Conservation (phyloP, 2,797 vertebrate species). For the Catharus ustulatus region DNA sequence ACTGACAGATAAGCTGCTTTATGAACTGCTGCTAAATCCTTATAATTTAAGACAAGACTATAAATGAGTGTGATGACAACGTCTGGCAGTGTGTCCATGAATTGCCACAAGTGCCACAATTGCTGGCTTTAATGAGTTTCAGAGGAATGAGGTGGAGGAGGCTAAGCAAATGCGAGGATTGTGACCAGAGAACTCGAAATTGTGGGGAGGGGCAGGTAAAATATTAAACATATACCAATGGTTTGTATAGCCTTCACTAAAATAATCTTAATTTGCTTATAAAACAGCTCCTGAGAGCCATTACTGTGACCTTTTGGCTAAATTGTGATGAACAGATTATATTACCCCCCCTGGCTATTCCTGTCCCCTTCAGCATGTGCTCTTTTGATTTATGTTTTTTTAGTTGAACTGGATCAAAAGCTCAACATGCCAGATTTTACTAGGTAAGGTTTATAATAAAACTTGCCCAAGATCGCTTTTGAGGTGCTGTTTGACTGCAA, state of each 20-base stretch:
- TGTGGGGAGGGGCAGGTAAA: background rate
- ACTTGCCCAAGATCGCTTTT: background rate
- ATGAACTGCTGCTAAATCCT: conserved; percentile 23
- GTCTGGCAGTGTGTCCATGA: background rate
- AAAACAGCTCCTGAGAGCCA: background rate
- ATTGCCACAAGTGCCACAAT: background rate
- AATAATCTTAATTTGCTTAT: conserved; percentile 12
- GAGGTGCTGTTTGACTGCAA: background rate
- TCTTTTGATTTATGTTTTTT: background rate
- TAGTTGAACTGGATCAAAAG: background rate
- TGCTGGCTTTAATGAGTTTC: background rate
- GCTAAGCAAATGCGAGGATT: background rate
- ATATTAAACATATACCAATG: accelerated
- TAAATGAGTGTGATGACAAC: background rate
- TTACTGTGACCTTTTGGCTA: conserved; percentile 26
- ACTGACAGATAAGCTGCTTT: conserved; percentile 36
- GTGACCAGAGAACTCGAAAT: background rate
- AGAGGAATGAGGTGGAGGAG: background rate
- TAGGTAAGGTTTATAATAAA: background rate
- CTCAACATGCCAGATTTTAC: background rate
- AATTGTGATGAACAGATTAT: conserved; percentile 1
- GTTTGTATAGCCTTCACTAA: background rate
- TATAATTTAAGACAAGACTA: background rate
- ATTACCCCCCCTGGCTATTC: conserved; percentile 28
- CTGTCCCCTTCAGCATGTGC: background rate